These are phyloP conservation scores for Festucalex cinctus DNA, from an alignment of 2,113 vertebrate species.

Conservation along the genomic window DNA sequence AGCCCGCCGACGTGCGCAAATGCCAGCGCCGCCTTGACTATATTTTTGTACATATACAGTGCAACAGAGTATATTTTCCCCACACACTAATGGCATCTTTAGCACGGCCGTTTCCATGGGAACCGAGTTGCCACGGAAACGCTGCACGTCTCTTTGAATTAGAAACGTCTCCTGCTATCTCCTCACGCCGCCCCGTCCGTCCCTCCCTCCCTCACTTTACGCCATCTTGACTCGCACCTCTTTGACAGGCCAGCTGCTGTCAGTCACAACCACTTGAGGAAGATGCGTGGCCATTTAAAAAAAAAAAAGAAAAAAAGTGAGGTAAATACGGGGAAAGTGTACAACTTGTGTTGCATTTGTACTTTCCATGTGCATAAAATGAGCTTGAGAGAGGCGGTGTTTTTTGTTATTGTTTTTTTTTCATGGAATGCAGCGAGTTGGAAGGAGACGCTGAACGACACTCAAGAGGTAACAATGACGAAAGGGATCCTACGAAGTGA, in stretches of 20 bases:
- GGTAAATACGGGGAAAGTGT: conserved; percentile 20
- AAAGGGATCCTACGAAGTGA: conserved; percentile 36
- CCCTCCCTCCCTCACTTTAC: conserved; percentile 39
- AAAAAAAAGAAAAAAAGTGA: conserved; percentile 11
- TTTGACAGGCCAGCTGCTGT: conserved; percentile 69
- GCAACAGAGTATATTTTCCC: conserved; percentile 58
- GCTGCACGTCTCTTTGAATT: conserved; percentile 78
- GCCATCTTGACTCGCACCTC: conserved; percentile 41
- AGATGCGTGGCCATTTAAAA: conserved; percentile 15
- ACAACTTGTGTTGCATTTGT: conserved; percentile 16
- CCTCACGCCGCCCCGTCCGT: conserved; percentile 33
- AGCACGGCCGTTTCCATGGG: conserved; percentile 72
- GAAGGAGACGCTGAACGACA: conserved; percentile 38
- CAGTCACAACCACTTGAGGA: conserved; percentile 55
- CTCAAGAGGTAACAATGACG: conserved; percentile 56
- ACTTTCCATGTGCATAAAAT: conserved; percentile 17
- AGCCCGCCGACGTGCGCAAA: background rate
- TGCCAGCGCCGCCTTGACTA: conserved; percentile 7
- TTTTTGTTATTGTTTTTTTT: conserved; percentile 12
- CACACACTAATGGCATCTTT: conserved; percentile 76
- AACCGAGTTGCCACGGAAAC: conserved; percentile 81
- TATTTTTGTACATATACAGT: conserved; percentile 51
- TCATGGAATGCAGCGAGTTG: conserved; percentile 37
- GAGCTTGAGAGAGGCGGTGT: background rate
- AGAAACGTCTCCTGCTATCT: conserved; percentile 71